Percentiles rank a stretch among this genome's conserved stretches.
These are phyloP conservation scores for Melipona quadrifasciata DNA, from an alignment of 1,140 invertebrate species.

Conservation along the genomic window DNA sequence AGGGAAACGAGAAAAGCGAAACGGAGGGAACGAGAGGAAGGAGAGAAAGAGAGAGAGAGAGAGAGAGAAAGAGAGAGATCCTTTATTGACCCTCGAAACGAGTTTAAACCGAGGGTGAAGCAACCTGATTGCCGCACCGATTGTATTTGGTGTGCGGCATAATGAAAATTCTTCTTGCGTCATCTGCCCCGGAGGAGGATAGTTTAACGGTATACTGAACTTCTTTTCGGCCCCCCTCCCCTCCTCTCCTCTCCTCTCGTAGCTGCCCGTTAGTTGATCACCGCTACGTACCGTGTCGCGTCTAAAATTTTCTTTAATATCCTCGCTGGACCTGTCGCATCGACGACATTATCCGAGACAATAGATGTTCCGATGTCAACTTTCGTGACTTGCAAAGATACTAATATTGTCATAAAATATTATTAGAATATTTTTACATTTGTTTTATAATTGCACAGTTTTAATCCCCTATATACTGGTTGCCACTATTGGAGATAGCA, in stretches of 20 bases:
- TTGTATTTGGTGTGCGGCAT: constrained; percentile 47
- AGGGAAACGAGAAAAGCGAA: not conserved
- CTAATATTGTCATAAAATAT: no score
- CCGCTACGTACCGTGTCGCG: not conserved
- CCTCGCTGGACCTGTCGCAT: no score
- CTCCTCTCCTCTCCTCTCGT: not conserved
- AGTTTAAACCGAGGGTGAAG: constrained; percentile 64
- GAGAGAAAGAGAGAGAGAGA: not conserved
- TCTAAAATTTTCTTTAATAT: not conserved
- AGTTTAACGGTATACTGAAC: constrained; percentile 40
- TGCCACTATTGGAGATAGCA: no score
- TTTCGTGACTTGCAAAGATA: no score
- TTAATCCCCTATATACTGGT: no score
- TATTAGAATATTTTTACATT: no score
- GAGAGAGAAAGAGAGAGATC: constrained; percentile 28
- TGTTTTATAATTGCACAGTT: no score
- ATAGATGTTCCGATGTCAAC: no score
- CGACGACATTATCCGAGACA: not conserved
- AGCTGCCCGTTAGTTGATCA: constrained; percentile 10
- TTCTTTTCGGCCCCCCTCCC: not conserved
- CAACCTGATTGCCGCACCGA: constrained; percentile 60
- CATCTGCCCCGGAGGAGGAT: constrained; percentile 48
- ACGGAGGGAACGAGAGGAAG: not conserved
- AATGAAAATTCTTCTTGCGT: constrained; percentile 67
- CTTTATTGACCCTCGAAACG: constrained; percentile 62